Evolutionary conservation across 2,797 vertebrate species (phyloP).

Genomic region (Pipistrellus pygmaeus): DNA sequence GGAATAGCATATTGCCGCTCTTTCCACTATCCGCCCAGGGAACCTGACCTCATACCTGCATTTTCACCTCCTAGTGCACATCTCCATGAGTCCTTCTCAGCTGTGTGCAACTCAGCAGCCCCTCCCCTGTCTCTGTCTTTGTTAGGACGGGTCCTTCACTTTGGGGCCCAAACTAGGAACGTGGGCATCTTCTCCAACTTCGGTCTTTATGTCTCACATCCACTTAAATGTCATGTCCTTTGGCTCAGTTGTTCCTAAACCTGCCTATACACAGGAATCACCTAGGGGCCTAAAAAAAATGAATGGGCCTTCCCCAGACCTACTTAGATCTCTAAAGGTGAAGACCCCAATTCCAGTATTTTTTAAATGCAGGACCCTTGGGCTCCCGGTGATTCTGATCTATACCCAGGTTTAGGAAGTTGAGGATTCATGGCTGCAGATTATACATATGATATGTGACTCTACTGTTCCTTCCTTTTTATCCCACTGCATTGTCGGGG

Average conservation of each 20-base stretch:
- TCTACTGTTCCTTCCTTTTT: slow-evolving; percentile 1
- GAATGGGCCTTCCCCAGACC: not conserved
- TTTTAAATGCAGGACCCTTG: not conserved
- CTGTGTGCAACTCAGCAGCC: not conserved
- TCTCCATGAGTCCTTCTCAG: not conserved
- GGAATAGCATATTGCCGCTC: not conserved
- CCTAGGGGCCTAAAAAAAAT: not conserved
- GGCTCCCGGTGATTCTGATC: not conserved
- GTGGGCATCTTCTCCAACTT: not conserved
- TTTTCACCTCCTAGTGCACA: not conserved
- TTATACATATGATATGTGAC: not conserved
- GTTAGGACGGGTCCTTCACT: not conserved
- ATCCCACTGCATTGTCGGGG: not conserved
- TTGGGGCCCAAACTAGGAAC: not conserved
- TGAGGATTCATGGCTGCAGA: not conserved
- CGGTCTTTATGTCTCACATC: not conserved
- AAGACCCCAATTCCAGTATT: not conserved
- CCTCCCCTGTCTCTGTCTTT: not conserved
- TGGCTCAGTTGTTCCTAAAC: not conserved
- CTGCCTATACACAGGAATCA: not conserved
- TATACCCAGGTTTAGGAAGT: not conserved
- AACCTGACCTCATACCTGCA: not conserved
- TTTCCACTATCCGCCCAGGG: not conserved
- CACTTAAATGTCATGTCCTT: not conserved
- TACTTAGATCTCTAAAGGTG: not conserved